Conservation (phyloP, 2,888 invertebrate genomes). For the Carterocephalus palaemon region DNA sequence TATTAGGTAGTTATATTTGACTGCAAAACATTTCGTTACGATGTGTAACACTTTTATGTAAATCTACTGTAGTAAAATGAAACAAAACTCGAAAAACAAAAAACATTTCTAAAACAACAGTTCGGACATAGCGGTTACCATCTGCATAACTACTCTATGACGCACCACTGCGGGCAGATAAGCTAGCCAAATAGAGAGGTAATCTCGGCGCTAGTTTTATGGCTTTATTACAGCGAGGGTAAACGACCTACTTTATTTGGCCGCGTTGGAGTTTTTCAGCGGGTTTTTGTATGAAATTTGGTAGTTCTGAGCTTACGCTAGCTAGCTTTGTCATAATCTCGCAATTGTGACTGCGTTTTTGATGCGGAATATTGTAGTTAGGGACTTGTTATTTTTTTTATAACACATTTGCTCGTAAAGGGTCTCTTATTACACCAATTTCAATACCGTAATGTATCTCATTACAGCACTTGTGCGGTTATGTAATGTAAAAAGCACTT, state of each 20-base stretch:
- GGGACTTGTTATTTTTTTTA: constrained; percentile 1
- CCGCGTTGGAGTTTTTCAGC: constrained; percentile 44
- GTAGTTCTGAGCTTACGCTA: constrained; percentile 17
- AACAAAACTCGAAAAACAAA: background rate
- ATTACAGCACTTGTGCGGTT: too few relatives aligned
- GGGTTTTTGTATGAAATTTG: constrained; percentile 25
- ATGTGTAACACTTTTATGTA: too few relatives aligned
- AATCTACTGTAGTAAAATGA: too few relatives aligned
- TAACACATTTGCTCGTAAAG: background rate
- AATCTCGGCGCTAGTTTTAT: constrained; percentile 59
- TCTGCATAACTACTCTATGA: constrained; percentile 37
- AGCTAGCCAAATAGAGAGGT: constrained; percentile 71
- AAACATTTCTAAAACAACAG: constrained; percentile 2
- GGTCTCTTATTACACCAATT: too few relatives aligned
- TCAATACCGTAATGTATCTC: too few relatives aligned
- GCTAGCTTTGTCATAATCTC: constrained; percentile 14
- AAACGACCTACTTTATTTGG: constrained; percentile 57
- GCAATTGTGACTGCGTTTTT: constrained; percentile 11
- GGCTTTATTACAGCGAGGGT: constrained; percentile 50
- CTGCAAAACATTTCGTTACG: too few relatives aligned
- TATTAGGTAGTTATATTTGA: too few relatives aligned
- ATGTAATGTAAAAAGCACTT: too few relatives aligned
- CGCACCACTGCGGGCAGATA: constrained; percentile 55
- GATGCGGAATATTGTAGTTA: background rate
- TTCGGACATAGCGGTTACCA: constrained; percentile 10